phyloP scores from a whole-genome alignment of 1,140 invertebrate species.

The Nebria ingens region DNA sequence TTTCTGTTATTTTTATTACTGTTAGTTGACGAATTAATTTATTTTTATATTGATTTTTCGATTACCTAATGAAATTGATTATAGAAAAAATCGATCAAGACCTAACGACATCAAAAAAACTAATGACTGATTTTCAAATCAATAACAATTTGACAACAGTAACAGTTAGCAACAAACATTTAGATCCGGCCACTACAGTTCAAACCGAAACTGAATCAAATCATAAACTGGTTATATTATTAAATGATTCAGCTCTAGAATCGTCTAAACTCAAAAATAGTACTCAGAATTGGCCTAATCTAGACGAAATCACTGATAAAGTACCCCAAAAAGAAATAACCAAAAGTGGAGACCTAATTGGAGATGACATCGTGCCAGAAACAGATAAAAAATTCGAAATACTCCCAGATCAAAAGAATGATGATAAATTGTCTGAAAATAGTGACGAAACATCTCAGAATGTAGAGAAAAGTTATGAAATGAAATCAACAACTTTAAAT shows the following conservation, averaged over 20 bases:
- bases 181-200: not conserved
- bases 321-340: no score
- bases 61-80: no score
- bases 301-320: no score
- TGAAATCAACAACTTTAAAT: not conserved
- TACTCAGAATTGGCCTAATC: conserved; percentile 19
- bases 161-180: not conserved
- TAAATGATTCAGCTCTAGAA: no score
- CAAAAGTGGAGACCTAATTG: no score
- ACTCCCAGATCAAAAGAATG: no score
- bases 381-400: no score
- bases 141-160: conserved; percentile 13
- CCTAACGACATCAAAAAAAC: conserved; percentile 22
- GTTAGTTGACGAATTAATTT: no score
- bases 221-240: conserved; percentile 9
- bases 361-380: no score
- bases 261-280: conserved; percentile 5
- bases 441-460: not conserved
- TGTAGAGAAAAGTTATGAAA: not conserved
- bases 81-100: conserved; percentile 26
- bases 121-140: conserved; percentile 17
- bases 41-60: no score
- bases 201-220: not conserved
- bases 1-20: no score
- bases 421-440: no score